Evolutionary conservation across 2,113 vertebrate species (phyloP).

Genomic region (Bubo bubo): DNA sequence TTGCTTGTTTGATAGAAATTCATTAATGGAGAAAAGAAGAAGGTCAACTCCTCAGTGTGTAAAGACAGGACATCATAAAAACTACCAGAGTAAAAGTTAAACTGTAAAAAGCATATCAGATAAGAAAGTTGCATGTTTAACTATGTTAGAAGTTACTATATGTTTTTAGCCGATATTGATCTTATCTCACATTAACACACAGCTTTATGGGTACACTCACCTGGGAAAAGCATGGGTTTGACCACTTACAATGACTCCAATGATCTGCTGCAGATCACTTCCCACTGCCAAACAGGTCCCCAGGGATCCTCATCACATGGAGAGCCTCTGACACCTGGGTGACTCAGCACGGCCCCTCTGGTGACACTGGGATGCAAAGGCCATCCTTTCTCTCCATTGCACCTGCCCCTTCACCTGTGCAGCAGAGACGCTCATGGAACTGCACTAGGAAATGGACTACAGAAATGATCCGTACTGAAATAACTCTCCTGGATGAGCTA

Average conservation of each 20-base stretch:
- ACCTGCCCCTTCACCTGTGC: not conserved
- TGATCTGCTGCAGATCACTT: not conserved
- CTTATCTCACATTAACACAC: not conserved
- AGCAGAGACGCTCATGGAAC: rapidly evolving
- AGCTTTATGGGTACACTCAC: not conserved
- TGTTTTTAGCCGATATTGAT: not conserved
- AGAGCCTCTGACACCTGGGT: not conserved
- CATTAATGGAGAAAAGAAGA: not conserved
- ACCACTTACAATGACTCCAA: not conserved
- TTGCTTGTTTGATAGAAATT: not conserved
- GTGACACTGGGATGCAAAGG: not conserved
- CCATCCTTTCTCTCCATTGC: not conserved
- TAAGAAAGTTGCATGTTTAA: not conserved
- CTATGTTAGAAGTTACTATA: not conserved
- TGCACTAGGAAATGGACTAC: not conserved
- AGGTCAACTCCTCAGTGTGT: not conserved
- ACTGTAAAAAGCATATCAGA: not conserved
- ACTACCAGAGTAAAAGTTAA: not conserved
- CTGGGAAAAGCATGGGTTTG: not conserved
- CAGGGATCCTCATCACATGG: rapidly evolving
- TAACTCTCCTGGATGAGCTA: not conserved
- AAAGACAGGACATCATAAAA: not conserved
- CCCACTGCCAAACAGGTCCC: not conserved
- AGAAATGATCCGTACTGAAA: not conserved
- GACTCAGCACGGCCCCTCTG: no score